Evolutionary conservation across 2,113 vertebrate genomes (phyloP).

Genomic region (Archilochus colubris): DNA sequence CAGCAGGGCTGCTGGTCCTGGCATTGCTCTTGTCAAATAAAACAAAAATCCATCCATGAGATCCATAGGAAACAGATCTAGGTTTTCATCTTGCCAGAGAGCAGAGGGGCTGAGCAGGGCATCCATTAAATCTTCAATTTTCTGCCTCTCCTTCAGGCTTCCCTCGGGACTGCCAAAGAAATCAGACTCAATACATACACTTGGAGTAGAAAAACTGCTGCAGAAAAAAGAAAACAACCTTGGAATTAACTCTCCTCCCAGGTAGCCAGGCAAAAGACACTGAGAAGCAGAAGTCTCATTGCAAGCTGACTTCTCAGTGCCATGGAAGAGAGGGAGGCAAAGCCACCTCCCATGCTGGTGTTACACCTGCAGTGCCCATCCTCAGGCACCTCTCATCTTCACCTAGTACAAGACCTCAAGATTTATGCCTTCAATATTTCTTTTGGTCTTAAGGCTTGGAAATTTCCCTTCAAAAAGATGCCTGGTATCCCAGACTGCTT

Average conservation of each 20-base stretch:
- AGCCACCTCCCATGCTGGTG: accelerated
- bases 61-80: conserved; percentile 40
- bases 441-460: neutral
- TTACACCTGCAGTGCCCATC: neutral
- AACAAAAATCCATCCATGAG: neutral
- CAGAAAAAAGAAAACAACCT: neutral
- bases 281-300: neutral
- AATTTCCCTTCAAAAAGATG: neutral
- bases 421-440: neutral
- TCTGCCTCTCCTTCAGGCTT: conserved; percentile 54
- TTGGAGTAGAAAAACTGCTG: neutral
- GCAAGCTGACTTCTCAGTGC: neutral
- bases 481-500: neutral
- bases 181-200: neutral
- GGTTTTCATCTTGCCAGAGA: conserved; percentile 55
- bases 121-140: conserved; percentile 66
- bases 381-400: neutral
- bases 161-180: conserved; percentile 13
- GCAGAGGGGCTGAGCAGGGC: neutral
- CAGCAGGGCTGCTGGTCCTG: accelerated
- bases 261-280: neutral
- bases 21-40: neutral
- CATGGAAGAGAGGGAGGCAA: neutral
- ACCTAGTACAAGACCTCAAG: neutral
- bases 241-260: neutral